Percentiles rank a stretch among this genome's conserved stretches.
These are phyloP conservation scores for Clinocottus analis DNA, from an alignment of 2,113 vertebrate genomes.

Conservation along the genomic window DNA sequence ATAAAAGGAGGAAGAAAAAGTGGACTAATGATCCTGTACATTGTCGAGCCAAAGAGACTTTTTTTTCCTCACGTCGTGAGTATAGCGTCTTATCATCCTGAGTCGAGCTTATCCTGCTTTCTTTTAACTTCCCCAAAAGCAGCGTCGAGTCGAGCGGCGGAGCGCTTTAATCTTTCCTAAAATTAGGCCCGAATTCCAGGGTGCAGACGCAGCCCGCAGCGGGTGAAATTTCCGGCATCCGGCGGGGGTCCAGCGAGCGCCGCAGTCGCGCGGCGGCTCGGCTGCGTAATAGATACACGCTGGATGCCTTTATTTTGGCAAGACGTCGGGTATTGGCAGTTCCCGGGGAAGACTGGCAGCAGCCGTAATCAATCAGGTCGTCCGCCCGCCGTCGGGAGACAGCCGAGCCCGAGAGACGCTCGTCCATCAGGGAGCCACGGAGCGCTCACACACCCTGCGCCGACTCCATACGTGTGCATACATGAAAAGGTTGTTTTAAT, in stretches of 20 bases:
- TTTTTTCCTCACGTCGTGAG: slow-evolving; percentile 38
- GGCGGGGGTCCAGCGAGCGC: slow-evolving; percentile 14
- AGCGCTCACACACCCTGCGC: slow-evolving; percentile 34
- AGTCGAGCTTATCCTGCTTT: slow-evolving; percentile 48
- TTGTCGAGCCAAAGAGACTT: slow-evolving; percentile 34
- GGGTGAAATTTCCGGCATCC: slow-evolving; percentile 19
- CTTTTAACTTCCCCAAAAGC: slow-evolving; percentile 65
- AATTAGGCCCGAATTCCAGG: slow-evolving; percentile 59
- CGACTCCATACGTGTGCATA: slow-evolving; percentile 57
- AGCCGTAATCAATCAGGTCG: slow-evolving; percentile 77
- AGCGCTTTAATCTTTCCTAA: slow-evolving; percentile 68
- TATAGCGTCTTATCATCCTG: slow-evolving; percentile 61
- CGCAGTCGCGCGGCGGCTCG: slow-evolving; percentile 17
- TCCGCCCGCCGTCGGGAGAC: slow-evolving; percentile 71
- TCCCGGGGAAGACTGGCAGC: slow-evolving; percentile 76
- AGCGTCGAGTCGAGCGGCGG: slow-evolving; percentile 34
- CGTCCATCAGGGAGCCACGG: slow-evolving; percentile 69
- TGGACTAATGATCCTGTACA: slow-evolving; percentile 67
- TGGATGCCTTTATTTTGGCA: slow-evolving; percentile 78
- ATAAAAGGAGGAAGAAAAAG: slow-evolving; percentile 29
- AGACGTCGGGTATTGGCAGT: slow-evolving; percentile 72
- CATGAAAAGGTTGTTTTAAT: slow-evolving; percentile 79
- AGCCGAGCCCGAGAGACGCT: slow-evolving; percentile 61
- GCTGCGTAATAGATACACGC: slow-evolving; percentile 51
- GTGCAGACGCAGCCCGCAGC: slow-evolving; percentile 14